Base-by-base conservation (phyloP, 2,888 invertebrate species). In the Macroteleia sp. region DNA sequence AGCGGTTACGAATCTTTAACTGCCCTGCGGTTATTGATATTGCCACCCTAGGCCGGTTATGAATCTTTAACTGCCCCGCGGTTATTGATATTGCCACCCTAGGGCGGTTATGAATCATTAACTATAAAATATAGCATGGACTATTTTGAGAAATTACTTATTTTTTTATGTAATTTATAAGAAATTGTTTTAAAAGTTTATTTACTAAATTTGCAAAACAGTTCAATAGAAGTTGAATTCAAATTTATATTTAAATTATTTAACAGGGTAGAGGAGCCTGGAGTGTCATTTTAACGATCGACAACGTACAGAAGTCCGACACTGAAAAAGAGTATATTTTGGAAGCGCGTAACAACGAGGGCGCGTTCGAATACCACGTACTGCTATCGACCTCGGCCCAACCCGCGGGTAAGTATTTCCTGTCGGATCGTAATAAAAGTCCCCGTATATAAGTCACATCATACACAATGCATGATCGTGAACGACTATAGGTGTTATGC, bases 301-400 rank as follows among this genome's bases (percentile, higher is more conserved):
- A 94, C 4, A 93, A 93, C 14, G 93, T 97, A 22, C 93, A 94
- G 20, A 95, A 95, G 82, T 95, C 95, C 80, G 96, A 96, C 85
- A 96, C 96, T 1, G 95, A 95, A 34, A 93, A 94, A 70, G 93
- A 93, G 0, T 96, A 95, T 92, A 92, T 93, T 83, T 91, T 97
- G 79, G 93, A 93, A 10, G 96, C 95, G 1, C 92, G 92, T 86
- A 97, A 96, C 89, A 93, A 93, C n/a, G 92, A 94, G 56, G 96
- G 96, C 1, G 86, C 91, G 10, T 93, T 93, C 80, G 93, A 94
- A 59, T 95, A 96, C 85, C 91, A 90, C 3, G 93, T 96, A 28
- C 92, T 94, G 77, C 94, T 97, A 85, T 96, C 96, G 84, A 96
- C 94, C 39, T 93, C 92, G 81, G 90, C 93, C 19, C 93, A 93